Evolutionary conservation across 2,797 vertebrate species (phyloP).

Genomic region (Tympanoctomys barrerae): DNA sequence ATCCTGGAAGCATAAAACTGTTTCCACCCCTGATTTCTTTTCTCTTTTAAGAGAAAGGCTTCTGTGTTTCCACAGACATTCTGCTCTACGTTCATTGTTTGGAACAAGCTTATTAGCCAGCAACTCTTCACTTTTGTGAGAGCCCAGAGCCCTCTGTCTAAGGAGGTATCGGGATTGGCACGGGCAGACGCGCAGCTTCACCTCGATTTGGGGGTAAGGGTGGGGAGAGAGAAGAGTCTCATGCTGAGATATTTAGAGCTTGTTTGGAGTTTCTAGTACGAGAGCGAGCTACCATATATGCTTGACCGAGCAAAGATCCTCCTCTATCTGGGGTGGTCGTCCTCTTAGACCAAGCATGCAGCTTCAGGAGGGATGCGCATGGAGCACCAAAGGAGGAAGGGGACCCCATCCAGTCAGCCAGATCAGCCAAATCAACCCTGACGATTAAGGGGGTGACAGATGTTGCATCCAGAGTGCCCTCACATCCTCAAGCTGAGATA

Average conservation of each 20-base stretch:
- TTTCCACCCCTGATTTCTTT: background rate
- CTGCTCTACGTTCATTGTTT: background rate
- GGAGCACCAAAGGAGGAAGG: no score
- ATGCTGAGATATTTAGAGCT: background rate
- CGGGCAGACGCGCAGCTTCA: background rate
- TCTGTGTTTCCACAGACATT: background rate
- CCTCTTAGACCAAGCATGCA: no score
- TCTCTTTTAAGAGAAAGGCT: background rate
- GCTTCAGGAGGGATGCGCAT: no score
- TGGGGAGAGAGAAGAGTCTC: background rate
- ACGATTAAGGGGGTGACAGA: no score
- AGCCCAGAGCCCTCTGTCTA: background rate
- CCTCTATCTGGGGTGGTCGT: no score
- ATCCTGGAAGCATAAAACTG: background rate
- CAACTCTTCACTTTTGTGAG: background rate
- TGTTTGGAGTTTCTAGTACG: no score
- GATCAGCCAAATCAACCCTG: no score
- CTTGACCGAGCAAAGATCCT: no score
- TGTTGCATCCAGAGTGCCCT: no score
- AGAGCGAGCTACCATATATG: no score
- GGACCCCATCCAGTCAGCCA: no score
- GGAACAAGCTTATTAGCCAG: background rate
- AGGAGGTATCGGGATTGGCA: background rate
- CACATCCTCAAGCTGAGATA: background rate
- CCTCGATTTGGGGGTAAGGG: background rate